Conservation (phyloP, 2,113 vertebrate species). For the Rhea americana region DNA sequence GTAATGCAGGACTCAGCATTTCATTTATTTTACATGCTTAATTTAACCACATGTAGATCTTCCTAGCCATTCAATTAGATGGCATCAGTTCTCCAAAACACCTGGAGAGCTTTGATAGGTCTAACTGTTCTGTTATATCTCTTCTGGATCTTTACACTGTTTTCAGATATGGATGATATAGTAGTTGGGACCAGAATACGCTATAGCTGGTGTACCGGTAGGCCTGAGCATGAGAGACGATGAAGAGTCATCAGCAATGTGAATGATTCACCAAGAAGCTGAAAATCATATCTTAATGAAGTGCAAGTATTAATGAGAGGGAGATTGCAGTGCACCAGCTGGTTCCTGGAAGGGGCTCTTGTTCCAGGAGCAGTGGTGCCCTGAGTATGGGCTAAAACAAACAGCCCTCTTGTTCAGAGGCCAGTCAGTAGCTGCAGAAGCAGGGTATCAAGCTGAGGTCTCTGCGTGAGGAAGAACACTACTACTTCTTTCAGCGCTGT, state of each 20-base stretch:
- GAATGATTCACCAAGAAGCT: neutral
- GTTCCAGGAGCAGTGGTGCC: neutral
- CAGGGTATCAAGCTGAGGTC: neutral
- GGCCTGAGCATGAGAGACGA: neutral
- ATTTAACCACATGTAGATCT: neutral
- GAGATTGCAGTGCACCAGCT: neutral
- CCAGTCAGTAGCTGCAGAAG: neutral
- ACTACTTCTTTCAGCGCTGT: neutral
- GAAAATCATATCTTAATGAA: neutral
- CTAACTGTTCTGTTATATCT: neutral
- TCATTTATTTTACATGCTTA: fast-evolving
- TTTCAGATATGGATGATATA: neutral
- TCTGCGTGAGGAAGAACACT: neutral
- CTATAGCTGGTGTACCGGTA: neutral
- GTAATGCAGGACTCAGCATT: neutral
- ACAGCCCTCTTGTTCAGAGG: neutral
- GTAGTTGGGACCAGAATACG: neutral
- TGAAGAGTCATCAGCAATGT: neutral
- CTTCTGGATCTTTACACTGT: neutral
- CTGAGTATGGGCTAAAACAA: neutral
- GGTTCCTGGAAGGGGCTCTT: neutral
- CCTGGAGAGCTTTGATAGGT: neutral
- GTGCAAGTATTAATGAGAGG: neutral
- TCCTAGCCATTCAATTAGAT: neutral
- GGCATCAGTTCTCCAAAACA: neutral